Conservation (phyloP, 2,797 vertebrate genomes). For the Knipowitschia caucasica region DNA sequence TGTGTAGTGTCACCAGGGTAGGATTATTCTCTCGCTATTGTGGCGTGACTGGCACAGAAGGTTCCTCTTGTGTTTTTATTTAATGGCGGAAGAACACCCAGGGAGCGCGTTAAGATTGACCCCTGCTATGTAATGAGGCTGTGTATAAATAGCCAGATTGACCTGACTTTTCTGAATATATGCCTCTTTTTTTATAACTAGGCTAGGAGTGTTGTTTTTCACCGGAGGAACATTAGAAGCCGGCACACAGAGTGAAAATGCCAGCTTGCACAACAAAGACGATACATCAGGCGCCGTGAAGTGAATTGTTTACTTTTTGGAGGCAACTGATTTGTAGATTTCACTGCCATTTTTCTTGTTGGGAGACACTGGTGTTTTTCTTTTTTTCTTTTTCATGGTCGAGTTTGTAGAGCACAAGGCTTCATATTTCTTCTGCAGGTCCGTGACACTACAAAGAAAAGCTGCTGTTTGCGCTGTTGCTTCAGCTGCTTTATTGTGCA, state of each 20-base stretch:
- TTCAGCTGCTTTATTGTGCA: slow-evolving; percentile 58
- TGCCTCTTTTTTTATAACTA: slow-evolving; percentile 54
- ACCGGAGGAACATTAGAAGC: slow-evolving; percentile 58
- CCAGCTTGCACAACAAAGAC: slow-evolving; percentile 55
- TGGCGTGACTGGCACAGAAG: not conserved
- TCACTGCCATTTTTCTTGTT: slow-evolving; percentile 42
- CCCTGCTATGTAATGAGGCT: slow-evolving; percentile 66
- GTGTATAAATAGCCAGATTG: slow-evolving; percentile 70
- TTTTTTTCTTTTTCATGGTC: slow-evolving; percentile 23
- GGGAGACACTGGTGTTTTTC: slow-evolving; percentile 15
- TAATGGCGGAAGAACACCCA: slow-evolving; percentile 49
- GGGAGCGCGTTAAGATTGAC: slow-evolving; percentile 51
- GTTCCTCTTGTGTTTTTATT: slow-evolving; percentile 43
- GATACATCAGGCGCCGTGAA: slow-evolving; percentile 61
- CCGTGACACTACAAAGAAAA: slow-evolving; percentile 56
- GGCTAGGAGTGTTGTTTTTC: slow-evolving; percentile 58
- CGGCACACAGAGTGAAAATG: slow-evolving; percentile 47
- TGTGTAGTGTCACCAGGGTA: slow-evolving; percentile 16
- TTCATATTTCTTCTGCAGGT: slow-evolving; percentile 55
- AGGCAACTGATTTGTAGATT: slow-evolving; percentile 57
- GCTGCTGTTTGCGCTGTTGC: slow-evolving; percentile 53
- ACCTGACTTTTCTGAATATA: slow-evolving; percentile 67
- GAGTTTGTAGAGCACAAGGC: slow-evolving; percentile 45
- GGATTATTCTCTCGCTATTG: slow-evolving; percentile 14
- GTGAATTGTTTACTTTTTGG: slow-evolving; percentile 60